Percentiles rank a stretch among this genome's conserved stretches.
phyloP scores from a whole-genome alignment of 1,140 invertebrate species.

The Leptinotarsa lineolata region DNA sequence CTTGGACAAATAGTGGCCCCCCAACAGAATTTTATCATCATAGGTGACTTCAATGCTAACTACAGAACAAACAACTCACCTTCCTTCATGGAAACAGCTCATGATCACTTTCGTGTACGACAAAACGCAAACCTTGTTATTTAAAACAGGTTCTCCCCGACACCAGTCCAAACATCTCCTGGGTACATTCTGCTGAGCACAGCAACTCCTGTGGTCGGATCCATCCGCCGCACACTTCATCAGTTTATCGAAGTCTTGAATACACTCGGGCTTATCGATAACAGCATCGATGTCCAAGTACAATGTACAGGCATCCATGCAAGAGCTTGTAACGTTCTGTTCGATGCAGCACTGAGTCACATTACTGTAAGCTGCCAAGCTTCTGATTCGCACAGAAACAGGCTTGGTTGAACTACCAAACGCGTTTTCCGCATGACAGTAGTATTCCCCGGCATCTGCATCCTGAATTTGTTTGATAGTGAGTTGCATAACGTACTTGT shows the following conservation, averaged over 20 bases:
- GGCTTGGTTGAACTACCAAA: constrained; percentile 72
- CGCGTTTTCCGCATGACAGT: constrained; percentile 80
- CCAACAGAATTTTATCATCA: too few species aligned
- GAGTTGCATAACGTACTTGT: constrained; percentile 72
- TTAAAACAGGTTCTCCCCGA: constrained; percentile 66
- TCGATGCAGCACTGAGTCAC: constrained; percentile 75
- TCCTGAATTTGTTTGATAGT: constrained; percentile 72
- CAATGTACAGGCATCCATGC: constrained; percentile 79
- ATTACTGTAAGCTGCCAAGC: constrained; percentile 65
- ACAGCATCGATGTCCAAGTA: constrained; percentile 78
- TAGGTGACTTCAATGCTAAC: too few species aligned
- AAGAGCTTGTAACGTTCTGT: constrained; percentile 73
- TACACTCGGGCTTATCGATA: constrained; percentile 67
- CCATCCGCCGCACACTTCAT: constrained; percentile 83
- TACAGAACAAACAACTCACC: constrained; percentile 26
- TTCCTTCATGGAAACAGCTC: constrained; percentile 78
- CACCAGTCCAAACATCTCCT: constrained; percentile 77
- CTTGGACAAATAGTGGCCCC: too few species aligned
- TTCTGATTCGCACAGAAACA: constrained; percentile 71
- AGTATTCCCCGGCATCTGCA: constrained; percentile 76
- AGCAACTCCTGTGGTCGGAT: constrained; percentile 79
- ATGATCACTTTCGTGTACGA: constrained; percentile 75
- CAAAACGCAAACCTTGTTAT: constrained; percentile 69
- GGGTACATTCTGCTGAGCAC: constrained; percentile 74
- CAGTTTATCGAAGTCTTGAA: constrained; percentile 80